A percentile compares a stretch with the other conserved stretches of the same genome.
These are phyloP conservation scores for Bubalus kerabau DNA, from an alignment of 2,113 vertebrate species.

Conservation along the genomic window DNA sequence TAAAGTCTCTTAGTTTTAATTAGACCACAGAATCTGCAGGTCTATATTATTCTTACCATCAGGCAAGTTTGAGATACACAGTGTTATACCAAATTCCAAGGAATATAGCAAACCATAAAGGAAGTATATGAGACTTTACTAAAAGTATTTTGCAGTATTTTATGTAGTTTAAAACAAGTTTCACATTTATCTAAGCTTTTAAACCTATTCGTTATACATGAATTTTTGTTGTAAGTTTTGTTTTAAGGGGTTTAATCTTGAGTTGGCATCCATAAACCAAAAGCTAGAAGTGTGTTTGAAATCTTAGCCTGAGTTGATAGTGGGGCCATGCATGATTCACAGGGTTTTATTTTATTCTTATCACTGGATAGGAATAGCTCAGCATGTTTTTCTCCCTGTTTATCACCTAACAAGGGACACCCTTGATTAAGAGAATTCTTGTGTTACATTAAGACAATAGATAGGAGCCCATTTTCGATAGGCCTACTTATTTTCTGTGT, in stretches of 20 bases:
- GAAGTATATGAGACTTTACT: neutral
- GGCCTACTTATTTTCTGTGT: neutral
- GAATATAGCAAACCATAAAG: neutral
- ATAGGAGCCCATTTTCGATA: neutral
- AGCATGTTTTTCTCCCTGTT: neutral
- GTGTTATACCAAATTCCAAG: neutral
- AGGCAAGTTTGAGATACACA: neutral
- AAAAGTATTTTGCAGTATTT: neutral
- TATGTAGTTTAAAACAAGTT: neutral
- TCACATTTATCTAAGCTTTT: neutral
- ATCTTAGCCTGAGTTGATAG: neutral
- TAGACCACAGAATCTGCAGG: neutral
- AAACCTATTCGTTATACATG: neutral
- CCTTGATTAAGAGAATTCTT: neutral
- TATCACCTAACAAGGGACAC: neutral
- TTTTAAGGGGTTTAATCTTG: neutral
- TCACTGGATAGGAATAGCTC: neutral
- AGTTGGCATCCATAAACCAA: neutral
- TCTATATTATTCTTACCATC: neutral
- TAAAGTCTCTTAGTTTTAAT: neutral
- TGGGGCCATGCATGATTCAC: neutral
- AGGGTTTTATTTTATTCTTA: slow-evolving; percentile 40
- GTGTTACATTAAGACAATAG: neutral
- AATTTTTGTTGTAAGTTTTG: neutral
- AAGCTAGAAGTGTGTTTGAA: neutral